These are phyloP conservation scores for Leptura quadrifasciata DNA, from an alignment of 2,888 invertebrate genomes.

Conservation along the genomic window DNA sequence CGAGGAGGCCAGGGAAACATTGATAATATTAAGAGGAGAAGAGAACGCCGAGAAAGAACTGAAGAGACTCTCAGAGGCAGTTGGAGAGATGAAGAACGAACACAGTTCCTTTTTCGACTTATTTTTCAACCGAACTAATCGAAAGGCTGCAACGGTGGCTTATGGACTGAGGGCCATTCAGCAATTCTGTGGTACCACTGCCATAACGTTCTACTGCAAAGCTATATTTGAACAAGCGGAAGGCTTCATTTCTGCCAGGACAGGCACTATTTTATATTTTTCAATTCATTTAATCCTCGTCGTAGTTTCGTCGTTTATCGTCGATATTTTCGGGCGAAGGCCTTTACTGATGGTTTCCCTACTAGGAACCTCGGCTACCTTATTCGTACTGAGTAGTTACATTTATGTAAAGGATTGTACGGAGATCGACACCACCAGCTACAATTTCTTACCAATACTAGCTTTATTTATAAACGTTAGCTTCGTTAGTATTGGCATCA, in stretches of 20 bases:
- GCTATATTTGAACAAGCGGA: slow-evolving; percentile 72
- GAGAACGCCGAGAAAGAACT: slow-evolving; percentile 74
- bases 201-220: slow-evolving; percentile 79
- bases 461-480: slow-evolving; percentile 74
- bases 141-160: slow-evolving; percentile 80
- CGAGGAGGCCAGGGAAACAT: slow-evolving; percentile 73
- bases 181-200: slow-evolving; percentile 78
- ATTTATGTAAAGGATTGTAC: slow-evolving; percentile 72
- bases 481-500: slow-evolving; percentile 75
- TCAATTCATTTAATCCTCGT: slow-evolving; percentile 78
- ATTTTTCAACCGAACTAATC: slow-evolving; percentile 76
- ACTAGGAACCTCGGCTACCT: slow-evolving; percentile 71
- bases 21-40: slow-evolving; percentile 74
- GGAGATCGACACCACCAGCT: slow-evolving; percentile 66
- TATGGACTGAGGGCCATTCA: slow-evolving; percentile 77
- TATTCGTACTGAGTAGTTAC: slow-evolving; percentile 72
- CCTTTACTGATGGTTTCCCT: slow-evolving; percentile 76
- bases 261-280: slow-evolving; percentile 67
- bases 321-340: slow-evolving; percentile 77
- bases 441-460: slow-evolving; percentile 73
- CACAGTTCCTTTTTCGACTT: slow-evolving; percentile 63
- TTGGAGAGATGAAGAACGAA: slow-evolving; percentile 52
- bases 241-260: slow-evolving; percentile 70
- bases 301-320: slow-evolving; percentile 76
- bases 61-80: slow-evolving; percentile 61